phyloP scores from a whole-genome alignment of 2,797 vertebrate species.

The Sebastes itinus region DNA sequence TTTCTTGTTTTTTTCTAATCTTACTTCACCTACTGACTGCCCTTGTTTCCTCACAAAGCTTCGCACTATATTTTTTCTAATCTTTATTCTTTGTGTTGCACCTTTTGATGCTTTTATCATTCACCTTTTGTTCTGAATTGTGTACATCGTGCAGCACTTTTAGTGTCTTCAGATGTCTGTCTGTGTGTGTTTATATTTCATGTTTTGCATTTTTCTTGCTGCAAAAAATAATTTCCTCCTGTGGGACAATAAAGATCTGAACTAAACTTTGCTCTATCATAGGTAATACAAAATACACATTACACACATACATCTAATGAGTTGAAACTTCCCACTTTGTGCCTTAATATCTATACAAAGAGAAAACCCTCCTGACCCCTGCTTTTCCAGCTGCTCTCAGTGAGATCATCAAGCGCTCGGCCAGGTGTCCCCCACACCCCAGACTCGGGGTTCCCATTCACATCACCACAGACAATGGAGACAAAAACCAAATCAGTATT shows the following conservation, averaged over 20 bases:
- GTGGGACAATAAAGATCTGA: neutral
- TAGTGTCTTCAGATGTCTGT: neutral
- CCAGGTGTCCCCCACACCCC: conserved; percentile 75
- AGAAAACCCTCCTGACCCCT: conserved; percentile 27
- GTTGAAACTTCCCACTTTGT: neutral
- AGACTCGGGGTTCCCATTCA: conserved; percentile 59
- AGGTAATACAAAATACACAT: too few relatives aligned
- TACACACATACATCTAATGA: neutral
- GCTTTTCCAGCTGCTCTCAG: conserved; percentile 77
- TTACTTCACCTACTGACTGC: neutral
- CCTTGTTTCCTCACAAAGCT: neutral
- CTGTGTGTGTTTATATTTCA: neutral
- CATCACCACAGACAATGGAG: conserved; percentile 58
- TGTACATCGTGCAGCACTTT: neutral
- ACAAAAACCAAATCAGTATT: conserved; percentile 56
- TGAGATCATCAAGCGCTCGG: conserved; percentile 48
- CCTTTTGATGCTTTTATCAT: neutral
- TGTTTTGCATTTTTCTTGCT: neutral
- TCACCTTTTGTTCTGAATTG: neutral
- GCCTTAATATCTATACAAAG: conserved; percentile 18
- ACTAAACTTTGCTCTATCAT: neutral
- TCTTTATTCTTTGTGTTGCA: neutral
- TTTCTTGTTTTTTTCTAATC: neutral
- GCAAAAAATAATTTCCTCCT: neutral
- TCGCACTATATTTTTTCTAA: neutral